These are phyloP conservation scores for Drosophila koepferae DNA, from an alignment of 2,888 invertebrate species.

Conservation along the genomic window DNA sequence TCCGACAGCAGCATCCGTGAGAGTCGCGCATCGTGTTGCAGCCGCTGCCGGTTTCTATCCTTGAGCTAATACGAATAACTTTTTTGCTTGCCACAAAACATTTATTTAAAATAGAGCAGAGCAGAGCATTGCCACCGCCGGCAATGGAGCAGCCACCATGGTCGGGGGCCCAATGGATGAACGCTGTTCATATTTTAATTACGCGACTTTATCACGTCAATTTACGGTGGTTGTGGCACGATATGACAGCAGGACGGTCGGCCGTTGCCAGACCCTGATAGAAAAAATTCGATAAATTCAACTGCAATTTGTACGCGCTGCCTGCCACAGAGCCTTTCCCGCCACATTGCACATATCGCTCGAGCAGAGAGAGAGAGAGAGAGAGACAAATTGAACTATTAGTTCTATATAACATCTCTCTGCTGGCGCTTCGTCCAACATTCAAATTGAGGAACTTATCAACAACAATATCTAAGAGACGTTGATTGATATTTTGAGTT, in stretches of 20 bases:
- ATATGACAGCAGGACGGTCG: slow-evolving; percentile 36
- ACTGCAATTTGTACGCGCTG: slow-evolving; percentile 14
- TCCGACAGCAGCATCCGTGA: slow-evolving; percentile 56
- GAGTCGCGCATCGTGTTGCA: slow-evolving; percentile 50
- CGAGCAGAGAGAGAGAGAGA: not conserved
- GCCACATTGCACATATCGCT: slow-evolving; percentile 2
- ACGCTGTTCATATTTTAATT: slow-evolving; percentile 77
- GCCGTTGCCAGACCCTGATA: slow-evolving; percentile 40
- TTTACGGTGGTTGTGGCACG: slow-evolving; percentile 52
- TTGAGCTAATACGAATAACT: slow-evolving; percentile 67
- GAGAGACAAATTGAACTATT: not conserved
- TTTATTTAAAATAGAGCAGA: slow-evolving; percentile 77
- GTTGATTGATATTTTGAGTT: slow-evolving; percentile 10
- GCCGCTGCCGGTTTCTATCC: slow-evolving; percentile 65
- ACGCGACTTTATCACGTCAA: slow-evolving; percentile 77
- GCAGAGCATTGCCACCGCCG: slow-evolving; percentile 36
- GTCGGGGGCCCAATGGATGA: slow-evolving; percentile 58
- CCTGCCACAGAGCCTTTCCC: not conserved
- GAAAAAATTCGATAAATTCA: slow-evolving; percentile 42
- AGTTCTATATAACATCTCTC: not conserved
- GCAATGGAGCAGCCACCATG: slow-evolving; percentile 47
- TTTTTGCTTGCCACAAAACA: slow-evolving; percentile 71
- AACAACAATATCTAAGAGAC: not conserved
- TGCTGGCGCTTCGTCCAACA: not conserved
- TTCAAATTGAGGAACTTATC: slow-evolving; percentile 2